A percentile compares a stretch with the other conserved stretches of the same genome.
Evolutionary conservation across 2,888 invertebrate species (phyloP).

Genomic region (Diploptera punctata): DNA sequence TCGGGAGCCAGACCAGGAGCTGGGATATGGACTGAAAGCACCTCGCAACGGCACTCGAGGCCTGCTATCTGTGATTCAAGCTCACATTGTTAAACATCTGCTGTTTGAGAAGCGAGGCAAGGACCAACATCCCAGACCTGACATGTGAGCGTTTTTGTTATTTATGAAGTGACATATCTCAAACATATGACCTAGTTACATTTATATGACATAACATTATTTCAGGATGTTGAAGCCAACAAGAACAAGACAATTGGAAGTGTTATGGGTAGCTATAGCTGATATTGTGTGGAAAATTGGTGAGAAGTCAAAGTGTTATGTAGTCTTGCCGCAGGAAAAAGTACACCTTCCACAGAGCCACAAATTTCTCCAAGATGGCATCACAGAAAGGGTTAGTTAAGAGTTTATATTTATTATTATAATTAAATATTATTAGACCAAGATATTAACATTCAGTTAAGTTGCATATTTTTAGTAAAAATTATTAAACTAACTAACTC

Average conservation of each 20-base stretch:
- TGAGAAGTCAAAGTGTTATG: constrained; percentile 58
- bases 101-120: constrained; percentile 57
- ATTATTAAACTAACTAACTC: too few species aligned
- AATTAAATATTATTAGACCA: too few species aligned
- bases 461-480: too few species aligned
- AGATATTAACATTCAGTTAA: too few species aligned
- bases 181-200: too few species aligned
- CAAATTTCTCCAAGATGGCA: constrained; percentile 64
- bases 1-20: constrained; percentile 62
- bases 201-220: too few species aligned
- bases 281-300: constrained; percentile 77
- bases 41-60: constrained; percentile 70
- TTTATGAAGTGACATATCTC: too few species aligned
- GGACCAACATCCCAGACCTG: constrained; percentile 36
- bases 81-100: constrained; percentile 71
- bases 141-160: constrained; percentile 30
- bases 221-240: constrained; percentile 68
- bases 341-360: constrained; percentile 70
- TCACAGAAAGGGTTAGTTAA: constrained; percentile 54
- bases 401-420: too few species aligned
- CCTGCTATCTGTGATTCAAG: constrained; percentile 69
- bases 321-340: constrained; percentile 68
- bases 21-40: constrained; percentile 70
- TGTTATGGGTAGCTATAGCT: constrained; percentile 69
- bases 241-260: constrained; percentile 71